Percentiles rank a stretch among this genome's conserved stretches.
Evolutionary conservation across 2,113 vertebrate genomes (phyloP).

Genomic region (Dissostichus mawsoni): DNA sequence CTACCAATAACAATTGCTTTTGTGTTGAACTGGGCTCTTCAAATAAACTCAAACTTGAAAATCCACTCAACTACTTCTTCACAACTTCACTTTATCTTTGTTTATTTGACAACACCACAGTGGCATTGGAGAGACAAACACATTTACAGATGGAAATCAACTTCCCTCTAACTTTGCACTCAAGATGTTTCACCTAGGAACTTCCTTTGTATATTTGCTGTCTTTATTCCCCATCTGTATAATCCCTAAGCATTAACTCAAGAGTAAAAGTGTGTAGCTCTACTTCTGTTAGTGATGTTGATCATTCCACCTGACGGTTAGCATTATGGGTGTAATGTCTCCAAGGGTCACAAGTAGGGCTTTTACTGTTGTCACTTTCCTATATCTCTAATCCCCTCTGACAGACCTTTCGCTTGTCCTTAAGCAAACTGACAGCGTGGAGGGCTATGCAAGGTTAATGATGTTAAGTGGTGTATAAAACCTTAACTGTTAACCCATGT

Average conservation of each 20-base stretch:
- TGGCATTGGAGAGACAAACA: background rate
- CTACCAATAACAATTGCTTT: background rate
- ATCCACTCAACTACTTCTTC: background rate
- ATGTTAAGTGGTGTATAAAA: conserved; percentile 54
- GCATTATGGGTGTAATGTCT: conserved; percentile 9
- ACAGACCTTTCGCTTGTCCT: conserved; percentile 25
- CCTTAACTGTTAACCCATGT: conserved; percentile 39
- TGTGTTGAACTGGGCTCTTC: background rate
- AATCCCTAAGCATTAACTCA: background rate
- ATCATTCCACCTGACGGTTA: conserved; percentile 7
- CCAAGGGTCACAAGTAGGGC: conserved; percentile 7
- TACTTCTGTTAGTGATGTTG: conserved; percentile 7
- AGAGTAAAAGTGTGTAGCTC: background rate
- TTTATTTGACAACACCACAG: background rate
- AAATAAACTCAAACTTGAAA: background rate
- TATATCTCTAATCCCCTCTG: conserved; percentile 25
- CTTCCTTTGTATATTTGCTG: background rate
- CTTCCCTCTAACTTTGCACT: background rate
- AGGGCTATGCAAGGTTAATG: conserved; percentile 46
- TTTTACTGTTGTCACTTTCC: conserved; percentile 21
- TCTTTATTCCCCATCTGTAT: background rate
- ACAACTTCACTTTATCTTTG: background rate
- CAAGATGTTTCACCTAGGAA: background rate
- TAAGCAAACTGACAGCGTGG: conserved; percentile 32
- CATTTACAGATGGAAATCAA: background rate